Percentiles rank a stretch among this genome's conserved stretches.
Conservation (phyloP, 2,113 vertebrate genomes). For the Phasianus colchicus region DNA sequence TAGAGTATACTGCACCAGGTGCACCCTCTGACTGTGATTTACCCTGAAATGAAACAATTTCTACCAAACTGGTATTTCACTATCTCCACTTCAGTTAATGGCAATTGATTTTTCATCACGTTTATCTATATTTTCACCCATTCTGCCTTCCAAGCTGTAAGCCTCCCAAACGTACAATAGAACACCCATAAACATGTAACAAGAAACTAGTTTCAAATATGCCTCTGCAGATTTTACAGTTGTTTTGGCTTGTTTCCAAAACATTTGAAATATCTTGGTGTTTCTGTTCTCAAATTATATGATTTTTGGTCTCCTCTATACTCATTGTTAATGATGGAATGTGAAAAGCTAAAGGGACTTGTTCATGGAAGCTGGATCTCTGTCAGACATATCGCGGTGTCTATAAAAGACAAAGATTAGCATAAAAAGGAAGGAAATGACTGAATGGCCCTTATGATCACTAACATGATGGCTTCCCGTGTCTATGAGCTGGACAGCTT, state of each 20-base stretch:
- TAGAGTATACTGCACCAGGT: not conserved
- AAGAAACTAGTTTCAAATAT: not conserved
- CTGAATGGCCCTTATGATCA: not conserved
- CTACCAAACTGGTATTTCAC: not conserved
- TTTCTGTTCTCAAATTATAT: not conserved
- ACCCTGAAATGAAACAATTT: not conserved
- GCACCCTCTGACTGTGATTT: not conserved
- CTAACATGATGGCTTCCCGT: not conserved
- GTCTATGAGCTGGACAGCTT: not conserved
- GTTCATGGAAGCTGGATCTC: not conserved
- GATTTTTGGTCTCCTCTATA: not conserved
- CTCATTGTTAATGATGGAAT: fast-evolving
- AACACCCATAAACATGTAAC: not conserved
- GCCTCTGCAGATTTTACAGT: not conserved
- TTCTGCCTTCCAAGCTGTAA: not conserved
- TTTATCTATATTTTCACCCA: not conserved
- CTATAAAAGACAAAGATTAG: not conserved
- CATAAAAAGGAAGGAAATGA: not conserved
- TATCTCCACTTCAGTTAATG: not conserved
- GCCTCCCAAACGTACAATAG: not conserved
- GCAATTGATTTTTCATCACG: not conserved
- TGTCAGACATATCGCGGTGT: not conserved
- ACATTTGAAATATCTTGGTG: not conserved
- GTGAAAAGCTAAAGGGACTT: fast-evolving
- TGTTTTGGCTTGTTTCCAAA: not conserved